Base-by-base conservation (phyloP, 2,797 vertebrate genomes). In the Saxicola maurus region DNA sequence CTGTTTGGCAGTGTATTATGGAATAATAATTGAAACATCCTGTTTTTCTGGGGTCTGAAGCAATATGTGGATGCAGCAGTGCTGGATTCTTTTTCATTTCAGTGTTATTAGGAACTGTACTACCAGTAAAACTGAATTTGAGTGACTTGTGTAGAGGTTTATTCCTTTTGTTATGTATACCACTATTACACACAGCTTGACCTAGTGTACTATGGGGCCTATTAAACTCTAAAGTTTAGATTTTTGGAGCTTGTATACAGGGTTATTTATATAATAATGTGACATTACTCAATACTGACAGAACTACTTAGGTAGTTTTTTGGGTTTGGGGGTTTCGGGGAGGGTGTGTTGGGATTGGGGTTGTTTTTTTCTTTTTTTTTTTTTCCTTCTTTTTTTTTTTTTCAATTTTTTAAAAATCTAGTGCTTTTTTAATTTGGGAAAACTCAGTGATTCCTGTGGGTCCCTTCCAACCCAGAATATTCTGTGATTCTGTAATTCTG, bases 251-350 rank as follows among this genome's bases (percentile, higher is more conserved):
- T 97, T 92, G 86, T 97, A 96, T 97, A 97, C 97, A 97, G 97
- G 97, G 97, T 98, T 98, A 98, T 98, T 98, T 98, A 97, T 97
- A 97, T 96, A 97, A 97, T 96, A 97, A 97, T 96, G 97, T 97
- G 96, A 97, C 96, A 97, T 96, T 97, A 97, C 95, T 97, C 97
- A 93, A 75, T 97, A 96, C 96, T 97, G 97, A 97, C 97, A 94
- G 94, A 95, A 97, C 97, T 97, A 97, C 97, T 94, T 92, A 84
- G 85, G 96, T 97, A 96, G 96, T 96, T 97, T 95, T 87, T 20
- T 45, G 53, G 76, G 15, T 16, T 68, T 48, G 11, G 66, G 78
- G 14, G 56, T 43, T 37, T 25, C 6, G 19, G 19, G 60, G 55
- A 30, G 6, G 13, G 21, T 1, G 25, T 43, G 23, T 55, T 82